These are phyloP conservation scores for Cheilosia soror DNA, from an alignment of 2,888 invertebrate species.

Conservation along the genomic window DNA sequence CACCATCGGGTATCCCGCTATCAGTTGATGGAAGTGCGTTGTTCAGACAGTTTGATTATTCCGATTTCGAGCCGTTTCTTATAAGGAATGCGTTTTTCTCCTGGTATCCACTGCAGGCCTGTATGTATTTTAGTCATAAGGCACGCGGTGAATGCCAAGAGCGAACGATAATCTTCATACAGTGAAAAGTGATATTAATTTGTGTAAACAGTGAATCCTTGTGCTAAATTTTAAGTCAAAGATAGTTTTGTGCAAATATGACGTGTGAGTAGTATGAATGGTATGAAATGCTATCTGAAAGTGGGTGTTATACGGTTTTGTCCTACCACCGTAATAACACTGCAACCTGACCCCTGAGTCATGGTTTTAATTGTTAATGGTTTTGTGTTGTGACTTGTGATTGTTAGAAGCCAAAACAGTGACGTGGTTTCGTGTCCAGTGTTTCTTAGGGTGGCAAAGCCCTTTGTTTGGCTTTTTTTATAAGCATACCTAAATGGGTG, in stretches of 20 bases:
- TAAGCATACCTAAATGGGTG: too few relatives aligned
- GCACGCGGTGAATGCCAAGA: slow-evolving; percentile 99
- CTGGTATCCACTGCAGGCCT: slow-evolving; percentile 98
- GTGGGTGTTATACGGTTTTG: too few relatives aligned
- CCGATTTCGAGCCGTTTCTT: background rate
- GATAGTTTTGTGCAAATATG: background rate
- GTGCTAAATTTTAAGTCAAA: background rate
- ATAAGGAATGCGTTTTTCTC: slow-evolving; percentile 86
- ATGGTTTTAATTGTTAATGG: slow-evolving; percentile 28
- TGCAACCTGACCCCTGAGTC: slow-evolving; percentile 37
- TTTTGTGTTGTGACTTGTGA: slow-evolving; percentile 37
- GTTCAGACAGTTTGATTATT: slow-evolving; percentile 23
- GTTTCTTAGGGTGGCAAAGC: too few relatives aligned
- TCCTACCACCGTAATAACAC: background rate
- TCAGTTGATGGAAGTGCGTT: slow-evolving; percentile 53
- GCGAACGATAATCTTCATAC: slow-evolving; percentile 88
- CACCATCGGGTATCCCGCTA: slow-evolving; percentile 36
- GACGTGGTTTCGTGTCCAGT: too few relatives aligned
- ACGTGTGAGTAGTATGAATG: too few relatives aligned
- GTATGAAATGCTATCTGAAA: background rate
- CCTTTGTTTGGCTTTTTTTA: too few relatives aligned
- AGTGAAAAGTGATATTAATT: background rate
- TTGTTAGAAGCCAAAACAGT: slow-evolving; percentile 20
- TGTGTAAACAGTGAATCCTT: slow-evolving; percentile 7
- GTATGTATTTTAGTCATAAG: slow-evolving; percentile 96